These are phyloP conservation scores for Sorex araneus DNA, from an alignment of 2,113 vertebrate species.

Conservation along the genomic window DNA sequence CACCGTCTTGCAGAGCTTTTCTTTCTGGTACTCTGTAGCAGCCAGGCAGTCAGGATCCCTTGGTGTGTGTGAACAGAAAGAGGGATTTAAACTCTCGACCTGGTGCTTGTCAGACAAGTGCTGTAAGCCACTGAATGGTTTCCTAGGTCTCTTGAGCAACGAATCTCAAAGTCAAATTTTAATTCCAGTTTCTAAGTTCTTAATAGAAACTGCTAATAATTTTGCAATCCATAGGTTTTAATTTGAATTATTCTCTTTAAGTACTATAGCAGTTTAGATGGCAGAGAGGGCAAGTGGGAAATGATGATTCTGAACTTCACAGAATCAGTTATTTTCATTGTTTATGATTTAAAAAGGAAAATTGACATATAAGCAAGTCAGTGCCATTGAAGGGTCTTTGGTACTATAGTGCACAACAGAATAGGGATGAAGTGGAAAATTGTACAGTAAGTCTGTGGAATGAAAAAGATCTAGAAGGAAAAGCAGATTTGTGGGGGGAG, in stretches of 20 bases:
- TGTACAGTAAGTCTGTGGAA: too few relatives aligned
- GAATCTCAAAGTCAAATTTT: not conserved
- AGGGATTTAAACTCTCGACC: too few relatives aligned
- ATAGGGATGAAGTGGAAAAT: not conserved
- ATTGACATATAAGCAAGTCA: not conserved
- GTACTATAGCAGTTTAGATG: not conserved
- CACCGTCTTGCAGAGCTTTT: too few relatives aligned
- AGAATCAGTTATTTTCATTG: not conserved
- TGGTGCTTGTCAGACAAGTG: too few relatives aligned
- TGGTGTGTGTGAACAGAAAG: too few relatives aligned
- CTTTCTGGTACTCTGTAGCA: too few relatives aligned
- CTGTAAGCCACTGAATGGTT: too few relatives aligned
- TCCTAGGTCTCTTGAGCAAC: conserved; percentile 28
- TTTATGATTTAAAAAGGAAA: conserved; percentile 37
- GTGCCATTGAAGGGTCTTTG: not conserved
- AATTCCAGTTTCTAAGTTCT: conserved; percentile 9
- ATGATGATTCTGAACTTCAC: not conserved
- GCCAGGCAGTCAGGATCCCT: too few relatives aligned
- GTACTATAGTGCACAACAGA: not conserved
- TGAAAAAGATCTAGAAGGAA: not conserved
- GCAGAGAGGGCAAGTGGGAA: not conserved
- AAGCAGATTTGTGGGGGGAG: not conserved
- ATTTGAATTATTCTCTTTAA: not conserved
- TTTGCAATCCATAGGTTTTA: not conserved
- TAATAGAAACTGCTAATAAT: not conserved